These are phyloP conservation scores for Drosophila putrida DNA, from an alignment of 2,888 invertebrate genomes.

Conservation along the genomic window DNA sequence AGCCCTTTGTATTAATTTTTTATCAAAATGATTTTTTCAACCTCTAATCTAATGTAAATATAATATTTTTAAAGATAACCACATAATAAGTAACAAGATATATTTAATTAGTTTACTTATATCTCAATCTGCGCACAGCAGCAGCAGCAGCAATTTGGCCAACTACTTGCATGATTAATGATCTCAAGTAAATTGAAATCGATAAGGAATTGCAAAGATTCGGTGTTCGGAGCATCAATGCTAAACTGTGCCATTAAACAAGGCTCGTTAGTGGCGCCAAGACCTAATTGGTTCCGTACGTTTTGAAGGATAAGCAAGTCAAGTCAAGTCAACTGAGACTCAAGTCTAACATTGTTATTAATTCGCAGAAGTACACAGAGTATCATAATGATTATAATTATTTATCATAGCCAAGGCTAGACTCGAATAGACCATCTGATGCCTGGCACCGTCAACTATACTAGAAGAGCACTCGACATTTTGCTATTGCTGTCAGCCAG, in stretches of 20 bases:
- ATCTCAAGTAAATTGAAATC: constrained; percentile 29
- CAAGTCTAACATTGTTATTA: constrained; percentile 28
- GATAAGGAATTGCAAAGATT: constrained; percentile 49
- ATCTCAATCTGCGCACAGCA: constrained; percentile 30
- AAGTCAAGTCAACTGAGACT: constrained; percentile 10
- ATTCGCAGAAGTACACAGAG: constrained; percentile 43
- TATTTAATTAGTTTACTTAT: constrained; percentile 2
- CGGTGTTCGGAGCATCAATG: constrained; percentile 40
- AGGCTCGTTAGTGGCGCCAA: constrained; percentile 66
- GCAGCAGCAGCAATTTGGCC: constrained; percentile 16
- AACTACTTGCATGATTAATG: constrained; percentile 52
- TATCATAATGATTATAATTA: constrained; percentile 35
- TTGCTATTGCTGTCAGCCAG: background rate
- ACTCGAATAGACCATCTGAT: background rate
- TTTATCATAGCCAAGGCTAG: constrained; percentile 34
- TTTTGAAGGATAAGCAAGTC: constrained; percentile 61
- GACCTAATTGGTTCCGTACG: constrained; percentile 64
- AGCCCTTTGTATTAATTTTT: background rate
- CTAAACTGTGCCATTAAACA: constrained; percentile 52
- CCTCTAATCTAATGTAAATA: constrained; percentile 1
- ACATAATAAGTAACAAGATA: background rate
- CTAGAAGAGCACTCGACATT: constrained; percentile 13
- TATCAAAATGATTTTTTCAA: no score
- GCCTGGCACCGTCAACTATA: constrained; percentile 21
- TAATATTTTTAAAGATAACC: background rate